Conservation (phyloP, 2,113 vertebrate genomes). For the Spizaetus ornatus region DNA sequence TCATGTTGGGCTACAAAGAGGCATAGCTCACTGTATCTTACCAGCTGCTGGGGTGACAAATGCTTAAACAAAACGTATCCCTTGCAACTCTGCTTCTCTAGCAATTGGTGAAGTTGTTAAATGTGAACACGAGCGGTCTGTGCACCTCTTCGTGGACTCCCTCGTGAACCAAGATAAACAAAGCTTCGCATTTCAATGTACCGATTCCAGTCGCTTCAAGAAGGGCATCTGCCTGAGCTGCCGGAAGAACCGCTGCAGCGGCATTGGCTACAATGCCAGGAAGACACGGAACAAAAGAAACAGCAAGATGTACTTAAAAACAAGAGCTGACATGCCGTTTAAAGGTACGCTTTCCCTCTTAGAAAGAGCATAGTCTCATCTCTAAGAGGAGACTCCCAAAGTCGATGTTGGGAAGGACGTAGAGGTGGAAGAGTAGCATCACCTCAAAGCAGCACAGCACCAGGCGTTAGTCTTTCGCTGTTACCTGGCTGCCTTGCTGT, state of each 20-base stretch:
- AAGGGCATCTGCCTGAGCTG: constrained; percentile 98
- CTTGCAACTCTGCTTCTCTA: constrained; percentile 25
- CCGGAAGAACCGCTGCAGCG: constrained; percentile 92
- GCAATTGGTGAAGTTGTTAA: constrained; percentile 86
- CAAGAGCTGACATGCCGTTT: constrained; percentile 89
- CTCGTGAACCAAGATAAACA: constrained; percentile 88
- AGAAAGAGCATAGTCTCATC: accelerated
- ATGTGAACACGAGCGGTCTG: constrained; percentile 91
- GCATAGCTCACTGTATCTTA: neutral
- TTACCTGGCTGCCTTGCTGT: accelerated
- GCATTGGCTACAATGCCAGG: constrained; percentile 89
- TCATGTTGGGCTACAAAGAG: neutral
- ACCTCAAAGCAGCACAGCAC: accelerated
- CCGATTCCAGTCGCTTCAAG: constrained; percentile 87
- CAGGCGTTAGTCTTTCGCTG: accelerated
- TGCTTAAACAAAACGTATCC: neutral
- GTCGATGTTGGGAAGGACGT: accelerated
- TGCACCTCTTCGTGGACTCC: constrained; percentile 94
- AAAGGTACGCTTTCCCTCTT: constrained; percentile 74
- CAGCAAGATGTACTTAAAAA: constrained; percentile 96
- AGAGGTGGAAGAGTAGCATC: neutral
- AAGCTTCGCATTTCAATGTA: constrained; percentile 93
- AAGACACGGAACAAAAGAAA: constrained; percentile 84
- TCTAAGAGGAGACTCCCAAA: neutral
- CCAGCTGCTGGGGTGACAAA: neutral